Conservation (phyloP, 2,797 vertebrate species). For the Menidia menidia region DNA sequence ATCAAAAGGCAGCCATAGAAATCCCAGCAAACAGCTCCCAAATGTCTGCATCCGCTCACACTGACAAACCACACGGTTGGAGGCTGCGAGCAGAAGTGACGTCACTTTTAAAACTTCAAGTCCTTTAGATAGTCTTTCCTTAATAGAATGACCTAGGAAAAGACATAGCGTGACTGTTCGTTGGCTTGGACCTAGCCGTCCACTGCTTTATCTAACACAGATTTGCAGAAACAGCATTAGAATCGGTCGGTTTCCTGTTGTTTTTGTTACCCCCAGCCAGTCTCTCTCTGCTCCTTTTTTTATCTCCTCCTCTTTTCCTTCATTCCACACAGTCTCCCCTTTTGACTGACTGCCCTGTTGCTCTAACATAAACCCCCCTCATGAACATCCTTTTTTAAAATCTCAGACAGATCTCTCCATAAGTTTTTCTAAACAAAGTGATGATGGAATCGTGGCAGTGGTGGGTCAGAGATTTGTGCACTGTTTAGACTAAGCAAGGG, state of each 20-base stretch:
- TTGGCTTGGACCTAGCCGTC: slow-evolving; percentile 46
- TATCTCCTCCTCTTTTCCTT: slow-evolving; percentile 83
- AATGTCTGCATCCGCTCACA: slow-evolving; percentile 79
- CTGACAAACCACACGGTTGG: slow-evolving; percentile 70
- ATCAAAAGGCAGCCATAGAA: slow-evolving; percentile 59
- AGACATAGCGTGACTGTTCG: slow-evolving; percentile 6
- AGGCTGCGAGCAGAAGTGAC: slow-evolving; percentile 79
- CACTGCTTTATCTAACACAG: slow-evolving; percentile 62
- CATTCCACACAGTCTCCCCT: slow-evolving; percentile 75
- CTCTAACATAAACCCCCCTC: slow-evolving; percentile 23
- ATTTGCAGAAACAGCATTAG: slow-evolving; percentile 75
- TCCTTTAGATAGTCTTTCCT: slow-evolving; percentile 41
- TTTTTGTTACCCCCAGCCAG: slow-evolving; percentile 70
- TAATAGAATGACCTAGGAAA: slow-evolving; percentile 43
- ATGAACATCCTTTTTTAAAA: slow-evolving; percentile 14
- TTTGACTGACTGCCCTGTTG: slow-evolving; percentile 60
- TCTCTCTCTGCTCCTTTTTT: slow-evolving; percentile 58
- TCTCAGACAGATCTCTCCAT: slow-evolving; percentile 22
- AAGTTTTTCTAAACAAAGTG: slow-evolving; percentile 15
- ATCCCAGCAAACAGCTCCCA: slow-evolving; percentile 69
- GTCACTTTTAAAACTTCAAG: slow-evolving; percentile 70
- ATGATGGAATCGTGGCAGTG: slow-evolving; percentile 51
- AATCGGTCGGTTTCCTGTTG: slow-evolving; percentile 78
- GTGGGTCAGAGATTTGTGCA: slow-evolving; percentile 58
- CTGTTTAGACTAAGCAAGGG: slow-evolving; percentile 58